Conservation (phyloP, 2,888 invertebrate species). For the Osmoderma eremita region DNA sequence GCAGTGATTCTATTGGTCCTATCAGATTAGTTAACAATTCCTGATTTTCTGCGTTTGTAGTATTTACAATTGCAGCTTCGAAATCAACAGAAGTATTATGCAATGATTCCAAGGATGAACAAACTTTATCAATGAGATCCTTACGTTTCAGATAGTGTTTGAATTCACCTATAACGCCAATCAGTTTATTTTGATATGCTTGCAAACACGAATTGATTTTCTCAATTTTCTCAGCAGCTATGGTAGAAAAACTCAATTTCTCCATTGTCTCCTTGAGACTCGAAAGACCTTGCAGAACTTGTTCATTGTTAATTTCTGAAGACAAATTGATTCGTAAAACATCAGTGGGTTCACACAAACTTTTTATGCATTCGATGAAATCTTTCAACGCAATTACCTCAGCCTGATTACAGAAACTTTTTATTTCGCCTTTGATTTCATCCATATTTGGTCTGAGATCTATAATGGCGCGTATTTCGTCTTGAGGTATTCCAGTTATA, state of each 20-base stretch:
- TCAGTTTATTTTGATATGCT: conserved; percentile 12
- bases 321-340: neutral
- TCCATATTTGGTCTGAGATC: neutral
- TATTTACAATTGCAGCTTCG: neutral
- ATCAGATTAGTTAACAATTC: neutral
- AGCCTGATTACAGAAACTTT: neutral
- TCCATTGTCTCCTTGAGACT: conserved; percentile 26
- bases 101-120: conserved; percentile 1
- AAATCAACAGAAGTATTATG: neutral
- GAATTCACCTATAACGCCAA: neutral
- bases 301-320: neutral
- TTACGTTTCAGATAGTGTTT: neutral
- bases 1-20: neutral
- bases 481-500: neutral
- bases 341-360: conserved; percentile 7
- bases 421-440: neutral
- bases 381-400: conserved; percentile 17
- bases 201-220: conserved; percentile 16
- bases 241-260: neutral
- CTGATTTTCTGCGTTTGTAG: neutral
- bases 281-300: neutral
- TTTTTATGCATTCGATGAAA: conserved; percentile 1
- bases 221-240: conserved; percentile 7
- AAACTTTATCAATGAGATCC: neutral
- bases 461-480: neutral